phyloP scores from a whole-genome alignment of 2,888 invertebrate species.

The Heteromurus nitidus region DNA sequence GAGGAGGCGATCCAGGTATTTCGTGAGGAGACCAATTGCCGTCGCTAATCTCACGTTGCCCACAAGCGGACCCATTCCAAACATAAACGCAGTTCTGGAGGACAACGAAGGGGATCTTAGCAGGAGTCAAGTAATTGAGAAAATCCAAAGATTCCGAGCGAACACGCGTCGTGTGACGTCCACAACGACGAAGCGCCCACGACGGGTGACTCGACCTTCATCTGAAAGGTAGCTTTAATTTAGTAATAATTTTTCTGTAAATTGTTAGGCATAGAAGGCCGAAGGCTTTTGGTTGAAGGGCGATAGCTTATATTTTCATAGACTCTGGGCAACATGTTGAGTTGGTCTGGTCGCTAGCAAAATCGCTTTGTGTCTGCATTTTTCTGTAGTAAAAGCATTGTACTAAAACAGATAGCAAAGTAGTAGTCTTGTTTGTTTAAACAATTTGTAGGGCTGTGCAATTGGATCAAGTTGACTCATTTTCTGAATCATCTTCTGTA shows the following conservation, averaged over 20 bases:
- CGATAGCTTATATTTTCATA: neutral
- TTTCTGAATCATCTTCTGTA: slow-evolving; percentile 58
- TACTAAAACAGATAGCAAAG: too few species aligned
- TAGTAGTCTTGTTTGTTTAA: slow-evolving; percentile 3
- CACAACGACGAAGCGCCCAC: slow-evolving; percentile 66
- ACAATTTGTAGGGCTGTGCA: slow-evolving; percentile 41
- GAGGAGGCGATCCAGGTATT: slow-evolving; percentile 34
- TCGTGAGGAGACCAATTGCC: slow-evolving; percentile 45
- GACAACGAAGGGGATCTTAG: slow-evolving; percentile 51
- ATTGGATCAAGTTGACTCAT: slow-evolving; percentile 54
- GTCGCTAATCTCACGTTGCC: slow-evolving; percentile 37
- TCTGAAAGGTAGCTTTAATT: neutral
- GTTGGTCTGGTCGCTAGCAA: too few species aligned
- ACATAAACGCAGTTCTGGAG: slow-evolving; percentile 40
- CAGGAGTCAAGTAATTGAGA: slow-evolving; percentile 60
- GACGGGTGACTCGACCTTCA: slow-evolving; percentile 65
- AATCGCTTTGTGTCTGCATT: too few species aligned
- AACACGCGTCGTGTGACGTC: slow-evolving; percentile 9
- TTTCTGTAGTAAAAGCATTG: too few species aligned
- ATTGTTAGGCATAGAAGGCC: neutral
- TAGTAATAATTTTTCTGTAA: neutral
- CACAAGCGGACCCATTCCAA: slow-evolving; percentile 17
- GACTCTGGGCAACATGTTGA: too few species aligned
- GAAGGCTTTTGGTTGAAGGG: neutral
- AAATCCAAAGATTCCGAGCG: slow-evolving; percentile 62